Base-by-base conservation (phyloP, 2,888 invertebrate genomes). In the Lissonota sp. region DNA sequence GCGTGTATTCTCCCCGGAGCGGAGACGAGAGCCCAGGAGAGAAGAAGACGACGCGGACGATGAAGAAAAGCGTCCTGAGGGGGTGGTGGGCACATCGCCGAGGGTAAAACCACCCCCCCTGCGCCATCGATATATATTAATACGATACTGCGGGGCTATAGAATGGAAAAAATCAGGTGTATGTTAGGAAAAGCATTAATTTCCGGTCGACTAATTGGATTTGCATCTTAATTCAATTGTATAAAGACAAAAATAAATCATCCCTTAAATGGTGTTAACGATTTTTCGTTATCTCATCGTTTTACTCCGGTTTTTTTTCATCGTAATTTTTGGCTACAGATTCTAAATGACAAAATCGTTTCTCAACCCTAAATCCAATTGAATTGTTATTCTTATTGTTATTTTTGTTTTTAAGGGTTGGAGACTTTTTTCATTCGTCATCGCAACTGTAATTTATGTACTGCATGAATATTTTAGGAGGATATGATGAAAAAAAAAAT, bases 401-500 rank as follows among this genome's bases (percentile, higher is more conserved):
- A 26, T 26, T 26, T 1, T 26, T 26, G 3, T 26, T 26, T 26
- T 26, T 26, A 26, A 26, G 26, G 26, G 26, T 26, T 26, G 26
- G 26, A 26, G 26, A 26, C 26, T 26, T 26, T 46, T 44, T 5
- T 4, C 69, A 3, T 37, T 46, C 40, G 10, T 37, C 39, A n/a
- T n/a, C n/a, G n/a, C n/a, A 51, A 7, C 40, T 10, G 44, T 12
- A 42, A 46, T 62, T 46, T 39, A 40, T 40, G n/a, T 10, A 10
- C n/a, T 40, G 40, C 5, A 66, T 63, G 12, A n/a, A 49, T 66
- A 72, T 66, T 78, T 78, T 66, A 46, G 42, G 57, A 58, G 37
- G 42, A 14, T 7, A 12, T 39, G 58, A 37, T 12, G 6, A 37
- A 57, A 67, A 49, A 67, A 8, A 14, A 14, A 39, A 53, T 26